Conservation (phyloP, 2,888 invertebrate genomes). For the Coenonympha arcania region DNA sequence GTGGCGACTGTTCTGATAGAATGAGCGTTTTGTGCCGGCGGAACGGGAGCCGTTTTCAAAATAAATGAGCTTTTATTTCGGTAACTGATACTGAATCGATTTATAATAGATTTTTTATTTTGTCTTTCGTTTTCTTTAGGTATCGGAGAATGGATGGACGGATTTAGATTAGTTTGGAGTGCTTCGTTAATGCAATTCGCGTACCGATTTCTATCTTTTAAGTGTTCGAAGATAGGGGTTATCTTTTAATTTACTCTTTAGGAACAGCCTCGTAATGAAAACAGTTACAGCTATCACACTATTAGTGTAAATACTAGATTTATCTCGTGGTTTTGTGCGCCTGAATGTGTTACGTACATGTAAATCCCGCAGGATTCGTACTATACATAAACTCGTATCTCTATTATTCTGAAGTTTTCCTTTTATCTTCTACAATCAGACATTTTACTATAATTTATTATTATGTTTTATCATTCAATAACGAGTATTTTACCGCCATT, state of each 20-base stretch:
- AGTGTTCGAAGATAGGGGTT: constrained; percentile 3
- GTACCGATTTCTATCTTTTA: constrained; percentile 10
- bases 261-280: neutral
- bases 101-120: constrained; percentile 32
- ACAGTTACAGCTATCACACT: neutral
- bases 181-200: constrained; percentile 10
- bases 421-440: no score
- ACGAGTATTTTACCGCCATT: no score
- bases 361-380: no score
- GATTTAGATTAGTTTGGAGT: constrained; percentile 12
- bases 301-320: neutral
- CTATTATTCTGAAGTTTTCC: no score
- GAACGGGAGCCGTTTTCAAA: constrained; percentile 36
- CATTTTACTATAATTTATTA: no score
- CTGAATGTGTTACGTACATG: no score
- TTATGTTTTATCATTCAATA: no score
- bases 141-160: constrained; percentile 5
- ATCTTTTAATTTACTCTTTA: neutral
- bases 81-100: constrained; percentile 34
- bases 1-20: constrained; percentile 38
- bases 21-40: constrained; percentile 40
- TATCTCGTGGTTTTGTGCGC: no score
- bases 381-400: no score
- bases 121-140: constrained; percentile 12
- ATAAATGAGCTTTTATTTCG: constrained; percentile 37